Evolutionary conservation across 2,113 vertebrate species (phyloP).

Genomic region (Neolamprologus longior): DNA sequence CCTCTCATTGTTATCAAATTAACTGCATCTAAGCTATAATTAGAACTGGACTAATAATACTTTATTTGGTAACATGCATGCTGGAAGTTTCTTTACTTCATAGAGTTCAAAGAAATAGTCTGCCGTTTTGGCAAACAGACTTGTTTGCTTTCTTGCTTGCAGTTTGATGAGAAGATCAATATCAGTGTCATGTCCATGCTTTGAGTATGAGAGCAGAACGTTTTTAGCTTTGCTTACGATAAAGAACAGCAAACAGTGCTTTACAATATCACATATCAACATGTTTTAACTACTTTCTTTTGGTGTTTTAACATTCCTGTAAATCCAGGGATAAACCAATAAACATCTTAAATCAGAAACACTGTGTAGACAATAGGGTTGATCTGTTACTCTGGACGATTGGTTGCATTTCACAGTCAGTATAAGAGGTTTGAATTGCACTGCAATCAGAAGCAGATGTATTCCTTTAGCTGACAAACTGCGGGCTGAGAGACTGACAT

Average conservation of each 20-base stretch:
- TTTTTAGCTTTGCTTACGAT: background rate
- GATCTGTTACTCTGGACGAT: background rate
- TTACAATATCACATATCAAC: background rate
- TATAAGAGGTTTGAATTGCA: background rate
- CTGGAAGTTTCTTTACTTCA: background rate
- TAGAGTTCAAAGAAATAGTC: background rate
- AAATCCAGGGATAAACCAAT: background rate
- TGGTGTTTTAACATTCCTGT: background rate
- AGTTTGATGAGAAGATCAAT: background rate
- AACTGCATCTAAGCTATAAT: background rate
- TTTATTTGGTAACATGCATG: background rate
- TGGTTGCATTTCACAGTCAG: constrained; percentile 1
- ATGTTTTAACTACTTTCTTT: background rate
- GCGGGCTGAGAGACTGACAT: background rate
- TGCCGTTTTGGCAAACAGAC: background rate
- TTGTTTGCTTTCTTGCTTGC: background rate
- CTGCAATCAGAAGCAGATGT: constrained; percentile 34
- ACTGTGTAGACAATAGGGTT: background rate
- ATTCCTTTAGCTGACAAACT: background rate
- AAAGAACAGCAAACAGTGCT: background rate
- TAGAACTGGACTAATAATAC: background rate
- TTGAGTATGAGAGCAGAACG: background rate
- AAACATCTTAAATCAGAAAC: background rate
- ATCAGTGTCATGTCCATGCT: too few species aligned
- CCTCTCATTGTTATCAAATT: background rate